phyloP scores from a whole-genome alignment of 23 tunicate genomes.

The Pegea sp. region DNA sequence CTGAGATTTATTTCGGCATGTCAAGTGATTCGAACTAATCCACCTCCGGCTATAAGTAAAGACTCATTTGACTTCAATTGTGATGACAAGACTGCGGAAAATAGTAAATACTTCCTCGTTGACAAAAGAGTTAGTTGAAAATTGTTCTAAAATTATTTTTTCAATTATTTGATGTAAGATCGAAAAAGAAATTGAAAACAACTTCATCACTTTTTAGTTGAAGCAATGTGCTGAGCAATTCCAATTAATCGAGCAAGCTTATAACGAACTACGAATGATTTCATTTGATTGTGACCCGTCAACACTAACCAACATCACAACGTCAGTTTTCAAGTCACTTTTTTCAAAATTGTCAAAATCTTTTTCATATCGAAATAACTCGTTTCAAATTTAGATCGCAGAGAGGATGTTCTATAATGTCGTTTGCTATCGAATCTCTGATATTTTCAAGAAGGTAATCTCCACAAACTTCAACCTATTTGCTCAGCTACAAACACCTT shows the following conservation, averaged over 20 bases:
- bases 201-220: too few relatives aligned
- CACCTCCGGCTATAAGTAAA: conserved; percentile 71
- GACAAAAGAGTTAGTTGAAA: too few relatives aligned
- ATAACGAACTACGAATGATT: conserved; percentile 47
- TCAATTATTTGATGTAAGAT: too few relatives aligned
- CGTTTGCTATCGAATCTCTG: conserved; percentile 44
- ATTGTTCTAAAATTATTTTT: too few relatives aligned
- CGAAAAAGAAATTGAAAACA: too few relatives aligned
- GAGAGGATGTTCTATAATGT: conserved; percentile 58
- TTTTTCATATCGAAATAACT: background rate
- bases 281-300: conserved; percentile 85
- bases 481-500: too few relatives aligned
- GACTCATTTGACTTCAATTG: too few relatives aligned
- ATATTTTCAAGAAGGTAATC: conserved; percentile 28
- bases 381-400: conserved; percentile 26
- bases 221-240: conserved; percentile 38
- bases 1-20: conserved; percentile 39
- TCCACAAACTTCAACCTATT: too few relatives aligned
- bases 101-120: too few relatives aligned
- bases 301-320: conserved; percentile 28
- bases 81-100: too few relatives aligned
- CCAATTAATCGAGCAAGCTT: conserved; percentile 30
- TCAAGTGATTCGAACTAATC: conserved; percentile 40
- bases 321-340: conserved; percentile 17
- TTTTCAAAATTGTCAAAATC: background rate